Evolutionary conservation across 2,888 invertebrate species (phyloP), one percentile per base, ranked within the genome.

Genomic region (Nipponacmea schrenckii): DNA sequence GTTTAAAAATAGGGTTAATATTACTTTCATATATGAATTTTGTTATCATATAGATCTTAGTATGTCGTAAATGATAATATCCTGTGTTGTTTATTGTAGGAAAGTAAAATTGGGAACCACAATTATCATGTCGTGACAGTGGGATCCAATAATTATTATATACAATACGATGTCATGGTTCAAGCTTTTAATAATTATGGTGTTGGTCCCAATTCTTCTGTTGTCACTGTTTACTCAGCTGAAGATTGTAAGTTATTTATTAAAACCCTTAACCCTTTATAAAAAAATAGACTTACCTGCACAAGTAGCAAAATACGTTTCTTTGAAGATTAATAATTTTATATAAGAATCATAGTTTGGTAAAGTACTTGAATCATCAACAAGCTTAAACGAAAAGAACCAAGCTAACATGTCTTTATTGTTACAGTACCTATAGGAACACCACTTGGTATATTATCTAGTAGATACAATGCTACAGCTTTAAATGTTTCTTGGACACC

Each of bases 401-500:
- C 31, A 2, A 31, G 2, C 31, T 31, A 31, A n/a, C n/a, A n/a
- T 15, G 50, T 50, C 26, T 71, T 64, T 72, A 69, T 70, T 0
- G 63, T 72, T 75, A 2, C 77, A 89, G 86, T 87, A 77, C 88
- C 88, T 0, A 71, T 79, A 86, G 94, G 94, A 39, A 94, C 95
- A 3, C 97, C 97, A 2, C 94, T 95, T 81, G 91, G 93, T 86
- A 94, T 96, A 0, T 90, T 91, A 48, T 94, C 95, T 0, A 86
- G 91, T 15, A 93, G 95, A 0, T 95, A 92, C 89, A 98, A 98
- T 89, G 95, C 96, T 0, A 97, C 98, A 0, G 93, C 97, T 20
- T 91, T 98, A 74, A 95, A 95, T 84, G 95, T 97, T 1, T 94
- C 94, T 7, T 98, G 98, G 98, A 90, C 67, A 7, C 94, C 96